Evolutionary conservation across 2,113 vertebrate genomes (phyloP).

Genomic region (Callospermophilus lateralis): DNA sequence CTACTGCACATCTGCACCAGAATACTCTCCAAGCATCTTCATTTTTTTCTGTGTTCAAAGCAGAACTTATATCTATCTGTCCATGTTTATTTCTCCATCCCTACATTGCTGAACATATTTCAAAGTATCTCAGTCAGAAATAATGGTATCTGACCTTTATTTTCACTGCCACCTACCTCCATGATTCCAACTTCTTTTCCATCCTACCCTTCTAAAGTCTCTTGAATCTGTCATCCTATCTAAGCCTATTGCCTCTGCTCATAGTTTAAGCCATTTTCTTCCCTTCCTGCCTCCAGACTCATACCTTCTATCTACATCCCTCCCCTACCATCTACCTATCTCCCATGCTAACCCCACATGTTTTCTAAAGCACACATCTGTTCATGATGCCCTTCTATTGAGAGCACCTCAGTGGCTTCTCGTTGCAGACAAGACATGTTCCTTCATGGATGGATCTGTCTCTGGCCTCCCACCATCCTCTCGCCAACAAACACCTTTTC

Average conservation of each 20-base stretch:
- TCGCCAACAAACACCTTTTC: background rate
- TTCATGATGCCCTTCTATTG: background rate
- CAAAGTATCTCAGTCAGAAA: conserved; percentile 1
- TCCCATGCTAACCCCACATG: background rate
- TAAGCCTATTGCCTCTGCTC: background rate
- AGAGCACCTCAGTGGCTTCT: background rate
- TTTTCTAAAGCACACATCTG: background rate
- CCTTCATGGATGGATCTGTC: background rate
- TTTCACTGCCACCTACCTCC: background rate
- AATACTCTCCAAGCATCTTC: background rate
- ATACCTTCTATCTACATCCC: background rate
- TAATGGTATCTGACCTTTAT: background rate
- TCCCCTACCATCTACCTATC: background rate
- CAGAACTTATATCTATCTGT: background rate
- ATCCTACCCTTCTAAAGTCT: background rate
- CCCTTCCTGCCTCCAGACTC: background rate
- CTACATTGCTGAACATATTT: background rate
- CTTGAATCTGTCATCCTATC: background rate
- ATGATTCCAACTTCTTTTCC: background rate
- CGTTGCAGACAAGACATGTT: background rate
- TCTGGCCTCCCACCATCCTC: background rate
- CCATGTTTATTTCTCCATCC: background rate
- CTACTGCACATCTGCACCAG: background rate
- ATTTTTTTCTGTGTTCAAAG: background rate
- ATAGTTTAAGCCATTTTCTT: background rate